A percentile compares a stretch with the other conserved stretches of the same genome.
Evolutionary conservation across 2,113 vertebrate species (phyloP).

Genomic region (Osmerus eperlanus): DNA sequence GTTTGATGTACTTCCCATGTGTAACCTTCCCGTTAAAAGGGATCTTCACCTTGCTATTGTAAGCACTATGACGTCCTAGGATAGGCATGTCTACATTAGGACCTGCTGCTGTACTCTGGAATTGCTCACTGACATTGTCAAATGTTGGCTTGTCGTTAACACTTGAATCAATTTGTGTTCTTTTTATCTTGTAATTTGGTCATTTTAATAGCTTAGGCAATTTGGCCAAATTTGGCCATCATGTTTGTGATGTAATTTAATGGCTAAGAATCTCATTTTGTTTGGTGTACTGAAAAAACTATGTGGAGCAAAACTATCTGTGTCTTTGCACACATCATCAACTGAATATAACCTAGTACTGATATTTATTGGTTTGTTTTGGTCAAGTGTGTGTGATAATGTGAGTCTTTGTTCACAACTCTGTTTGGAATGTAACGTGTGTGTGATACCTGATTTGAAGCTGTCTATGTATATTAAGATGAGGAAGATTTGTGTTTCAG

Average conservation of each 20-base stretch:
- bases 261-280: neutral
- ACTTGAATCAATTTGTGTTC: too few species aligned
- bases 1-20: too few species aligned
- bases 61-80: too few species aligned
- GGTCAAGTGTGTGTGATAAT: neutral
- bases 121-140: too few species aligned
- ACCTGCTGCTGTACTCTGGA: too few species aligned
- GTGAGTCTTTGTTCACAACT: neutral
- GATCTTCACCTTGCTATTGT: too few species aligned
- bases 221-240: too few species aligned
- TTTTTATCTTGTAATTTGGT: too few species aligned
- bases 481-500: neutral
- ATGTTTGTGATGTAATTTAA: neutral
- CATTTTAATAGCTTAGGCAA: too few species aligned
- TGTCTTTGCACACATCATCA: neutral
- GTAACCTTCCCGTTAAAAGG: too few species aligned
- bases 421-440: slow-evolving; percentile 3
- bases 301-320: neutral
- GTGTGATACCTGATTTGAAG: neutral
- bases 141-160: too few species aligned
- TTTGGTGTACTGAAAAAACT: neutral
- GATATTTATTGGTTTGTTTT: neutral
- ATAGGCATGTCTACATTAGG: too few species aligned
- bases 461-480: neutral
- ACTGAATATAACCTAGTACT: neutral